Evolutionary conservation across 2,113 vertebrate species (phyloP), one percentile per base, ranked within the genome.

Genomic region (Hippoglossus stenolepis): DNA sequence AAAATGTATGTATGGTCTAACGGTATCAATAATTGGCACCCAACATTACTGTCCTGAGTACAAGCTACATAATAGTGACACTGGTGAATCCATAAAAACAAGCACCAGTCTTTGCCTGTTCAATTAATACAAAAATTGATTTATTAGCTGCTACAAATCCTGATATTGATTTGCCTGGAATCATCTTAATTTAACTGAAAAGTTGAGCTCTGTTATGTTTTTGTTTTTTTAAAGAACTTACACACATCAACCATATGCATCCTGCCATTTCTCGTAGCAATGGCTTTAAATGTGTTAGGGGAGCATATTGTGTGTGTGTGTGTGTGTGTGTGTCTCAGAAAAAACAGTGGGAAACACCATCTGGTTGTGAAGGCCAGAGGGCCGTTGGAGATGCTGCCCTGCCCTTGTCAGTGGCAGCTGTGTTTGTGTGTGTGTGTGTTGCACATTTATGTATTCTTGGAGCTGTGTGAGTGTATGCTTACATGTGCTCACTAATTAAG

Each of bases 381-480:
- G 82, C 85, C 75, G 81, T 91, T 92, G 73, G 78, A 81, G 69
- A 28, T 61, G 82, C 77, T 61, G 77, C 68, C 86, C 84, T 80
- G 75, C 63, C 80, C 80, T 83, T 89, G 86, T 93, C 94, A 89
- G 62, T 85, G 66, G 78, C 92, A 93, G 91, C 89, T 95, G 94
- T 77, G 75, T 79, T 59, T 76, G 56, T 31, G 31, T 7, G 31
- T 31, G 6, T 35, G 1, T 68, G 47, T 65, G 61, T 72, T 1
- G 15, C 5, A 51, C 47, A 18, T 51, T 51, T 51, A 18, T 51
- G 17, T 51, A 51, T 15, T 18, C 47, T 51, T 51, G 18, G 47
- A 51, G 4, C 47, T 78, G 14, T 77, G 56, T 43, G 3, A 40
- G 0, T 73, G 24, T 58, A 51, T 73, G 43, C 14, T 13, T 23